A percentile compares a stretch with the other conserved stretches of the same genome.
phyloP scores from a whole-genome alignment of 2,113 vertebrate genomes.

The Hippopotamus amphibius region DNA sequence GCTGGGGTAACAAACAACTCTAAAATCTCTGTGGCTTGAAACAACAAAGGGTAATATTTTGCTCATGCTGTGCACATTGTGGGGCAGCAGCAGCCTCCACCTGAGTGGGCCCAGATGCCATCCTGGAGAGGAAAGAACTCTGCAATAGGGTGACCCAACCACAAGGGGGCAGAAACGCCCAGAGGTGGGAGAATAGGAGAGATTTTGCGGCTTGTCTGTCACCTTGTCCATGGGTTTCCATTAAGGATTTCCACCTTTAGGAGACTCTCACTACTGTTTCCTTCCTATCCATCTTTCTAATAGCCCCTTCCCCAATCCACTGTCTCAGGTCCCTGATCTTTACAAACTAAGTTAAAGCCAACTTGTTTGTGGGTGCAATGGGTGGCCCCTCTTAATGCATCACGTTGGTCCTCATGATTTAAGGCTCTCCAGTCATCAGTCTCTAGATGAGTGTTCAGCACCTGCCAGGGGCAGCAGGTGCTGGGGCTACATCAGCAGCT shows the following conservation, averaged over 20 bases:
- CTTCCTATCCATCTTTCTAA: neutral
- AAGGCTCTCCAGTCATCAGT: neutral
- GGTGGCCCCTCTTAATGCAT: neutral
- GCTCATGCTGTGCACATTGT: neutral
- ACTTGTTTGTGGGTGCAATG: neutral
- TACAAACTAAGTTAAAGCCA: neutral
- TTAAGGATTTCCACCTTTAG: neutral
- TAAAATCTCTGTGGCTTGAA: neutral
- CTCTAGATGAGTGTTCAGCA: neutral
- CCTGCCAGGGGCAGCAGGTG: neutral
- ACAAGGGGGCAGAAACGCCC: neutral
- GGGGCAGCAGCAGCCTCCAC: neutral
- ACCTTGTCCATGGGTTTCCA: neutral
- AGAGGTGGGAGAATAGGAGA: neutral
- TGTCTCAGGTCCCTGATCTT: neutral
- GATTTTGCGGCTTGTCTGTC: neutral
- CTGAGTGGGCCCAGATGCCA: neutral
- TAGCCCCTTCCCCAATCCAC: neutral
- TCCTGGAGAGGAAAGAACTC: neutral
- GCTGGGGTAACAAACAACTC: neutral
- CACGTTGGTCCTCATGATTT: neutral
- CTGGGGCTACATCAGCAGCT: neutral
- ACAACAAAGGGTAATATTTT: neutral
- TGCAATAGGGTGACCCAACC: neutral
- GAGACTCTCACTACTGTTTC: neutral